Evolutionary conservation across 2,113 vertebrate species (phyloP), one percentile per base, ranked within the genome.

Genomic region (Gallinago undulata): DNA sequence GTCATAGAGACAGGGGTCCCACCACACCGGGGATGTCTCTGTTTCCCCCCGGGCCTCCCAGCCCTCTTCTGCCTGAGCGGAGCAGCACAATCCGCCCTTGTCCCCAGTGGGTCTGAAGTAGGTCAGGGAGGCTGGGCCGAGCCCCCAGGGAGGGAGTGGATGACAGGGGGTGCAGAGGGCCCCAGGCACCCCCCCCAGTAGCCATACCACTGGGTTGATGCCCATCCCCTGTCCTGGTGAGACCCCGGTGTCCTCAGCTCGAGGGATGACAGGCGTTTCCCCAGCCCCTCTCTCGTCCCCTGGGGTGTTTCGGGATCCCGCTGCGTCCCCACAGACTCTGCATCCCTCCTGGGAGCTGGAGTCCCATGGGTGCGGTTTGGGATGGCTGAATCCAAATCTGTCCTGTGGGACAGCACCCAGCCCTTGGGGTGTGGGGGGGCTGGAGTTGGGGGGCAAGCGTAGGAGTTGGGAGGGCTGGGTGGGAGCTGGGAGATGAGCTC

Each of bases 111-210:
- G 45, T 69, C 79, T 3, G 3, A 97, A 97, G 91, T 97, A 97
- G 96, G 96, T 97, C 96, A 97, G 86, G 37, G 80, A 96, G 95
- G 88, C 91, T 89, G 92, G 79, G 13, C 94, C 1, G 15, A 90
- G 86, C 83, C 68, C 59, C 64, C 3, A 4, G 37, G 10, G 73
- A 90, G 31, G 28, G 41, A 83, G 19, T 4, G 25, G n/a, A 79
- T 30, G 31, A n/a, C 35, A 81, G n/a, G 9, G 57, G 28, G 3
- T 51, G 69, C 83, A 63, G 63, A 77, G 76, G 83, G 86, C 63
- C 86, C 72, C 69, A 72, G 43, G 30, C 28, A 57, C 37, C 77
- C 5, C 0, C 19, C 64, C n/a, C 3, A 5, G 67, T 33, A 30
- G 37, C 68, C 30, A 9, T 64, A 59, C 15, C 37, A 47, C 59